phyloP scores from a whole-genome alignment of 2,888 invertebrate genomes.

The Cheilosia vernalis region DNA sequence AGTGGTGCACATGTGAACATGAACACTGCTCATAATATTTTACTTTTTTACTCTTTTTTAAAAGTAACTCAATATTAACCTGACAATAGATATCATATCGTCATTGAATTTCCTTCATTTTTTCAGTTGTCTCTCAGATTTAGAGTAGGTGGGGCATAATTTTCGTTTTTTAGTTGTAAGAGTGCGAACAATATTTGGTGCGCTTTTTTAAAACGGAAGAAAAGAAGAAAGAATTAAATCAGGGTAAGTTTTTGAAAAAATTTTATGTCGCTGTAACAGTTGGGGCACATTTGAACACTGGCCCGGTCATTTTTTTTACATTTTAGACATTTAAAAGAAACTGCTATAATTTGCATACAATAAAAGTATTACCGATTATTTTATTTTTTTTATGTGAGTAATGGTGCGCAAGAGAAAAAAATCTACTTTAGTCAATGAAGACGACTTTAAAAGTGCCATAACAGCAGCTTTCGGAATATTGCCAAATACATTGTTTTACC shows the following conservation, averaged over 20 bases:
- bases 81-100: conserved; percentile 18
- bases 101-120: conserved; percentile 25
- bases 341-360: no score
- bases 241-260: conserved; percentile 16
- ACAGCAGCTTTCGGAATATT: neutral
- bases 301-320: no score
- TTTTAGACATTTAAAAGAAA: no score
- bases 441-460: no score
- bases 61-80: conserved; percentile 19
- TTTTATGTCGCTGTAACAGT: conserved; percentile 22
- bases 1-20: conserved; percentile 12
- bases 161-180: conserved; percentile 2
- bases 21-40: conserved; percentile 10
- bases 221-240: conserved; percentile 15
- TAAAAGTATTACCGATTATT: no score
- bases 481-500: conserved; percentile 50
- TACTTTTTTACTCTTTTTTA: conserved; percentile 9
- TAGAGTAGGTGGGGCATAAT: neutral
- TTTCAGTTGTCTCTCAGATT: conserved; percentile 11
- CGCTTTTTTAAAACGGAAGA: conserved; percentile 16
- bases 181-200: conserved; percentile 7
- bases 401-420: no score
- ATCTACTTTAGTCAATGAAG: no score
- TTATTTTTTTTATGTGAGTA: no score
- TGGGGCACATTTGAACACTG: conserved; percentile 22